Base-by-base conservation (phyloP, 1,140 invertebrate species). In the Eubasilissa regina region DNA sequence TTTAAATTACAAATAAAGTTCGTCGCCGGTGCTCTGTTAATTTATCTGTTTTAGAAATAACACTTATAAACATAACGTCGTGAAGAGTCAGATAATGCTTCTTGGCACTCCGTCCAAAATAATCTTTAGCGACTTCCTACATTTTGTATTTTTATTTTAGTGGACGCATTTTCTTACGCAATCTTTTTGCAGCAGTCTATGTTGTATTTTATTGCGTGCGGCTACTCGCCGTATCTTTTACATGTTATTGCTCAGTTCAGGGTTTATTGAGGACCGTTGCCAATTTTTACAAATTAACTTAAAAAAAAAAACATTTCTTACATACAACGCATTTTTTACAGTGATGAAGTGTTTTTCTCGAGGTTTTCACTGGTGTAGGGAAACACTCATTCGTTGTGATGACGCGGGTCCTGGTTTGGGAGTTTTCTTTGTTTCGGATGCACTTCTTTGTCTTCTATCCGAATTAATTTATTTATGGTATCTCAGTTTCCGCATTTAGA, bases 151-250 rank as follows among this genome's bases (percentile, higher is more conserved):
- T 66, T 66, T 66, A 47, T 66, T 66, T 66, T 66, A 17, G 43
- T 66, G 44, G 43, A 66, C 62, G 43, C 43, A 66, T 66, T 66
- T 66, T 66, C 35, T 66, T 66, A 35, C 62, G 62, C 62, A 66
- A 66, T 17, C 35, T 66, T 15, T 66, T 47, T 66, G 62, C 62
- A 66, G 35, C 62, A 47, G 62, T 44, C n/a, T 66, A 1, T 43
- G 17, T 56, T 3, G 13, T 56, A 56, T 66, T 66, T 44, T 44
- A 44, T 44, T 66, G 25, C 62, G 62, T 66, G 62, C 45, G 62
- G 43, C 62, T 15, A 66, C 43, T 66, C 62, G 10, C 45, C 62
- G 43, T 66, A 66, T 44, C 62, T 43, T 66, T n/a, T 25, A 62
- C 15, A 8, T 66, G 62, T 66, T 25, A 43, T 44, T 64, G 25